Conservation (phyloP, 2,797 vertebrate genomes). For the Gymnothorax reevesii region DNA sequence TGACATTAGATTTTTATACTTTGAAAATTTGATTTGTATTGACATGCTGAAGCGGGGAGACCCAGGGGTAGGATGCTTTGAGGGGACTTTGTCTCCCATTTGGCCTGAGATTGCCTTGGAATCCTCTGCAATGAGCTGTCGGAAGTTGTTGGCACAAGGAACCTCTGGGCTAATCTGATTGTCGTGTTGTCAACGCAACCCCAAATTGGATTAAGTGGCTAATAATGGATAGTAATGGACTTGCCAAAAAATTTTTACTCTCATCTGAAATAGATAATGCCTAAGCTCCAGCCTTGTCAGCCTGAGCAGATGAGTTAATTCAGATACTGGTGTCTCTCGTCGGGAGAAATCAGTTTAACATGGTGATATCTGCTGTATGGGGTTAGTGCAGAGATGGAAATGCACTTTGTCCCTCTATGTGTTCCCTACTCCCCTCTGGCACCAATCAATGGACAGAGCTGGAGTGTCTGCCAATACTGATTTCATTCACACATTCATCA, state of each 20-base stretch:
- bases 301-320: background rate
- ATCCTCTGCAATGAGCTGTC: too few relatives aligned
- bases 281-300: background rate
- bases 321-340: background rate
- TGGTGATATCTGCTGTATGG: background rate
- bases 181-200: too few relatives aligned
- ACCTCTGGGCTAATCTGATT: too few relatives aligned
- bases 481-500: constrained; percentile 6
- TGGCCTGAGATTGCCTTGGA: too few relatives aligned
- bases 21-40: background rate
- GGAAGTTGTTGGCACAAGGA: too few relatives aligned
- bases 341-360: background rate
- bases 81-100: too few relatives aligned
- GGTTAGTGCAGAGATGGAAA: background rate
- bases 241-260: background rate
- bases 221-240: background rate
- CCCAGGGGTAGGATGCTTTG: too few relatives aligned
- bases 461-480: constrained; percentile 9
- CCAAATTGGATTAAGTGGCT: too few relatives aligned
- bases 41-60: too few relatives aligned
- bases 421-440: background rate
- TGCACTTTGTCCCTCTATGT: background rate
- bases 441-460: background rate
- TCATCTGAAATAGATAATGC: background rate
- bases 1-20: background rate